Percentiles rank a stretch among this genome's conserved stretches.
phyloP scores from a whole-genome alignment of 2,113 vertebrate species.

The Sciurus niger region DNA sequence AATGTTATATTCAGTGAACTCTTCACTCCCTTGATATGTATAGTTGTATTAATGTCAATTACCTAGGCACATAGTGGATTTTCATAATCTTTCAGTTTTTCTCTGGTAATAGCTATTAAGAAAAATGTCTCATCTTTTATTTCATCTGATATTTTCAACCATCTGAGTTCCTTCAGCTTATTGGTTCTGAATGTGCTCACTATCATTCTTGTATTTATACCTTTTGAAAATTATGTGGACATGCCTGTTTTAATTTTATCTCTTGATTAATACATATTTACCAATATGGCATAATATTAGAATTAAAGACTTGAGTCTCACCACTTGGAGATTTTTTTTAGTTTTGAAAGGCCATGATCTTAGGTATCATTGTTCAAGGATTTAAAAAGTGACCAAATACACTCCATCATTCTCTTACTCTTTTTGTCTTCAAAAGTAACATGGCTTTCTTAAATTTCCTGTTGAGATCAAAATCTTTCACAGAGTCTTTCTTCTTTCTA shows the following conservation, averaged over 20 bases:
- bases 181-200: not conserved
- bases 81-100: conserved; percentile 11
- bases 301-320: not conserved
- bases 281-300: not conserved
- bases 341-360: not conserved
- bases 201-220: not conserved
- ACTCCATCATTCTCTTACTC: not conserved
- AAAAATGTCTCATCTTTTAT: not conserved
- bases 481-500: not conserved
- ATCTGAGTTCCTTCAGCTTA: not conserved
- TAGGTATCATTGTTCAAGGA: not conserved
- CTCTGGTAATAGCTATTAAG: not conserved
- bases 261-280: conserved; percentile 44
- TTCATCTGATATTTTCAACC: conserved; percentile 5
- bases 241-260: conserved; percentile 2
- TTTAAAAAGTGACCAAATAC: not conserved
- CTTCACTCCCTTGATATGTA: not conserved
- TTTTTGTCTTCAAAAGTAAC: conserved; percentile 22
- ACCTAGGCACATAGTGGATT: not conserved
- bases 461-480: not conserved
- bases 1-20: not conserved
- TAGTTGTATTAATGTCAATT: not conserved
- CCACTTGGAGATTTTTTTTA: not conserved
- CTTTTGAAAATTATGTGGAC: not conserved
- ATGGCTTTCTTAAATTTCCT: conserved; percentile 38